These are phyloP conservation scores for Cavia porcellus DNA, from an alignment of 2,113 vertebrate genomes.

Conservation along the genomic window DNA sequence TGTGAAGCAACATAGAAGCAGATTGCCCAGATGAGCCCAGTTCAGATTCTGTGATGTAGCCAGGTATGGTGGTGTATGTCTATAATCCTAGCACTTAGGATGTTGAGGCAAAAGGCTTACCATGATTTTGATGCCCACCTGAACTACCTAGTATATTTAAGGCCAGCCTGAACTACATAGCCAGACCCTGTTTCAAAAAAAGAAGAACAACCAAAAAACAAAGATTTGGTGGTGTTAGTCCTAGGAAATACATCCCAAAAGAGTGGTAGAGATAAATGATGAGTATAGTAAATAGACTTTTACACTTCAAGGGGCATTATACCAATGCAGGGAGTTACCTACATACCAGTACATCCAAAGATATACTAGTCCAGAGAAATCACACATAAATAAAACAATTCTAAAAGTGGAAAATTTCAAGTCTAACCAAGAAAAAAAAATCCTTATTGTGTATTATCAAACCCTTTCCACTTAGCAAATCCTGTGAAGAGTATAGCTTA, in stretches of 20 bases:
- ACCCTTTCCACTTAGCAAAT: neutral
- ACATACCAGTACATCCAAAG: neutral
- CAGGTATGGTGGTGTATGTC: neutral
- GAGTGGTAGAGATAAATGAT: slow-evolving; percentile 7
- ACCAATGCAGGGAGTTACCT: neutral
- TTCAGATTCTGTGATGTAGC: neutral
- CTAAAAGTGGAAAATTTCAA: slow-evolving; percentile 40
- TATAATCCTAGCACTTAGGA: neutral
- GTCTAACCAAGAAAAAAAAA: slow-evolving; percentile 31
- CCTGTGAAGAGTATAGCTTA: neutral
- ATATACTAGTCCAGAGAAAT: slow-evolving; percentile 15
- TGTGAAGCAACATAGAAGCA: slow-evolving; percentile 25
- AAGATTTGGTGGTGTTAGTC: neutral
- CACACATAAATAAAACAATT: slow-evolving; percentile 17
- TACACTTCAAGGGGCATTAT: slow-evolving; percentile 11
- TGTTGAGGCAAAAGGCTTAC: neutral
- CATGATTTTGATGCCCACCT: neutral
- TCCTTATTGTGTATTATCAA: slow-evolving; percentile 1
- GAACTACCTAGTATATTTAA: neutral
- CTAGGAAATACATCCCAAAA: neutral
- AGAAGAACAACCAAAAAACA: neutral
- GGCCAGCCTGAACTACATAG: neutral
- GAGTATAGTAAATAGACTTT: neutral
- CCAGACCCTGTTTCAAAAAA: neutral
- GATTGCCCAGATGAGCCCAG: slow-evolving; percentile 23